Evolutionary conservation across 1,140 invertebrate species (phyloP), one percentile per base, ranked within the genome.

Genomic region (Drosophila lacertosa): DNA sequence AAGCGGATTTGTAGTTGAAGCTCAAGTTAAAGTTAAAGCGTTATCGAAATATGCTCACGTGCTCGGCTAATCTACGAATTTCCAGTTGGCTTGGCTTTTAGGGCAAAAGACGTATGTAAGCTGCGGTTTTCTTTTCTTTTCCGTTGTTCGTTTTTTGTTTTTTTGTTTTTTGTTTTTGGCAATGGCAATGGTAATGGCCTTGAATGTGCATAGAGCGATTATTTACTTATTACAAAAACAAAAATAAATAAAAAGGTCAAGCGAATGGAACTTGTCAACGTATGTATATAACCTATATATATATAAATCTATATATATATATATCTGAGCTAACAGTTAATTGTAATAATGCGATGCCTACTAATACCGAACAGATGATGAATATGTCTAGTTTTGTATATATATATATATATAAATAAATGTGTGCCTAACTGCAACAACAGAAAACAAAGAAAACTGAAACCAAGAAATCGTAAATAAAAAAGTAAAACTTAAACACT

Each of bases 31-130:
- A 66, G 35, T 40, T 35, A 37, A 44, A 22, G 51, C 40, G 57
- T 44, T 42, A 44, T 55, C 65, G 53, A 39, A 48, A 50, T 29
- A 68, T n/a, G n/a, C 68, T 37, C 44, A 70, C 51, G 18, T 66
- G 50, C 37, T 65, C 62, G 57, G 81, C 81, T 86, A 88, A 86
- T 86, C 81, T 88, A 58, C 32, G 45, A 67, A 74, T 68, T 86
- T 86, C 74, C 81, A 86, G 81, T 70, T 86, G 81, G 82, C 82
- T 88, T 86, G 82, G 81, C 81, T 84, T 84, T 57, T 64, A 64
- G 63, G 77, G 81, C 80, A 80, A 45, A 22, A 20, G 33, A 55
- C 64, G 40, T 51, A 77, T 79, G 80, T 84, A 79, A 83, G 80
- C 84, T 79, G 53, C 58, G 55, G 50, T 58, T 65, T 73, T 26